Base-by-base conservation (phyloP, 2,888 invertebrate species). In the Tetranychus piercei region DNA sequence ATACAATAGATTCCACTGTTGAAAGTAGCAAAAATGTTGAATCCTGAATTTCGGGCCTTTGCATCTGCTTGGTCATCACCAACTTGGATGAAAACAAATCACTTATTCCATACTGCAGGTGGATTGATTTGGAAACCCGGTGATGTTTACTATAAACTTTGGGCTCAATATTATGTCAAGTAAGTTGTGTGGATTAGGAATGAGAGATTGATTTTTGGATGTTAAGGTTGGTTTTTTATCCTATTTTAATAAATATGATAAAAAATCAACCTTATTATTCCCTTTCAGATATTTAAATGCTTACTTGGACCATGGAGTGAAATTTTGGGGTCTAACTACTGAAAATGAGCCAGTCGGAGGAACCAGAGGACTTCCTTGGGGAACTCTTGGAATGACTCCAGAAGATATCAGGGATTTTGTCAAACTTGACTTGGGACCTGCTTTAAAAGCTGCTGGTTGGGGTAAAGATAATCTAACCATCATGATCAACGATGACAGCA, bases 341-440 rank as follows among this genome's bases (percentile, higher is more conserved):
- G 91, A 92, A 44, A 94, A 94, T 81, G 94, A 95, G 81, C 94
- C 94, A 0, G 80, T 82, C 87, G 69, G 81, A 76, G 84, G 84
- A 0, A 78, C 80, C n/a, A 77, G 81, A 9, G 84, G 82, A 78
- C 81, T 82, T 1, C 1, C 1, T 15, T 90, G 91, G 81, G 77
- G 74, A 44, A 15, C 70, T 23, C 34, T 77, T 9, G 77, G 69
- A 1, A 66, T 77, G 18, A 75, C 23, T n/a, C 44, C 43, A 0
- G 70, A 75, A 75, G 78, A 77, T 18, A 83, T 89, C 85, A 85
- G 87, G 44, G 84, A 86, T 74, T 94, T 89, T 87, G 83, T 92
- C 1, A 85, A 83, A 0, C 82, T 88, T 22, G 84, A 91, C 82
- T 85, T 94, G 43, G 92, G 92, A 0, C 93, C 90, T 0, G 86